Percentiles rank a stretch among this genome's conserved stretches.
Evolutionary conservation across 2,113 vertebrate species (phyloP).

Genomic region (Cygnus atratus): DNA sequence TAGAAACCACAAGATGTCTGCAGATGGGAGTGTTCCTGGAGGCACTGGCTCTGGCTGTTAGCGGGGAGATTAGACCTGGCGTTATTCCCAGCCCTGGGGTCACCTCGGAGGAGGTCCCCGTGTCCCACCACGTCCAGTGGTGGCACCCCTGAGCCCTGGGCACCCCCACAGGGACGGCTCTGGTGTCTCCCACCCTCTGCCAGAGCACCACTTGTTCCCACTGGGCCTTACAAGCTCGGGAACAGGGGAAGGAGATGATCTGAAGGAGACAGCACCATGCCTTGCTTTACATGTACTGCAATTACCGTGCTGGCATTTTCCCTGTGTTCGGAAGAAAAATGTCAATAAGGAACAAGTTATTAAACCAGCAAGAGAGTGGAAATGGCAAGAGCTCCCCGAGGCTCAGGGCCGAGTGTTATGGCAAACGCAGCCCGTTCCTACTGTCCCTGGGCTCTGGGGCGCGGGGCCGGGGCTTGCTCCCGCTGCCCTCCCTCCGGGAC

Average conservation of each 20-base stretch:
- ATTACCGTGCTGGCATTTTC: slow-evolving; percentile 61
- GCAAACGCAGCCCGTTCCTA: background rate
- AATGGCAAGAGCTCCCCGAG: background rate
- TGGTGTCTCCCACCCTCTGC: background rate
- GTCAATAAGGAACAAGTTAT: slow-evolving; percentile 66
- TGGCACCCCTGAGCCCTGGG: background rate
- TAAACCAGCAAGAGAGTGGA: slow-evolving; percentile 25
- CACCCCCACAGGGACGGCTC: background rate
- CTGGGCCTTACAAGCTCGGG: background rate
- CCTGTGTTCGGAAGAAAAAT: slow-evolving; percentile 55
- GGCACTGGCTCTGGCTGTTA: background rate
- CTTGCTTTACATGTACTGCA: slow-evolving; percentile 60
- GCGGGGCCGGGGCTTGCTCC: background rate
- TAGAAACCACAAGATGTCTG: slow-evolving; percentile 43
- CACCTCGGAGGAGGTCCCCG: accelerated
- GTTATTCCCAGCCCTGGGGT: background rate
- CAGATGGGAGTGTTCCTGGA: slow-evolving; percentile 13
- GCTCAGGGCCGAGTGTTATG: accelerated
- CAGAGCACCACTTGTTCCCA: background rate
- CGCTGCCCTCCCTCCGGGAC: no score
- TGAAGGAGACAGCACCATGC: background rate
- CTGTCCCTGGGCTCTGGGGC: background rate
- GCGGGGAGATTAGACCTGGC: slow-evolving; percentile 8
- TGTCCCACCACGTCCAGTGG: accelerated
- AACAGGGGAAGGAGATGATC: background rate